Conservation (phyloP, 2,797 vertebrate genomes). For the Xerus rutilus region DNA sequence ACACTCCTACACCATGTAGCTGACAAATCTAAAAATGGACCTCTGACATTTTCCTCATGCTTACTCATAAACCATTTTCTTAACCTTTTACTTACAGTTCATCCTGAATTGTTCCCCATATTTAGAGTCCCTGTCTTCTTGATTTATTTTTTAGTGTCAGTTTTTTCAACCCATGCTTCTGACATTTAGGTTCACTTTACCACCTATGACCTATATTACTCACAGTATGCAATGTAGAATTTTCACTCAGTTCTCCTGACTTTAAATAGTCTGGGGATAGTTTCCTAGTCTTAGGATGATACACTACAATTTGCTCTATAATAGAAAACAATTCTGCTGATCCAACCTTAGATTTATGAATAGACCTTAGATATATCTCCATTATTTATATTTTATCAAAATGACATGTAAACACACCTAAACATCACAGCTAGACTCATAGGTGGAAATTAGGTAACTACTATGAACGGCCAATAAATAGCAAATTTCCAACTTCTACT, state of each 20-base stretch:
- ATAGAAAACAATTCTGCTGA: neutral
- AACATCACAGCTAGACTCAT: neutral
- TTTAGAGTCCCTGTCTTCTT: conserved; percentile 41
- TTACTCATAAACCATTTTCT: conserved; percentile 65
- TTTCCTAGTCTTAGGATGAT: neutral
- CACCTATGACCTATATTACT: neutral
- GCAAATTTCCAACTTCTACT: neutral
- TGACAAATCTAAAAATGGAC: conserved; percentile 73
- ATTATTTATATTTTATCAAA: conserved; percentile 11
- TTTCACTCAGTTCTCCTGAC: conserved; percentile 12
- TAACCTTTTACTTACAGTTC: conserved; percentile 61
- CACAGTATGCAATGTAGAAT: neutral
- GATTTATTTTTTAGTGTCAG: conserved; percentile 33
- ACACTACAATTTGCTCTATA: neutral
- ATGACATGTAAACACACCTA: neutral
- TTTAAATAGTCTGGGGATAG: neutral
- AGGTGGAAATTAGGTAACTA: neutral
- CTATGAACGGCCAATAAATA: neutral
- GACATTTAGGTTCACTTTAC: conserved; percentile 31
- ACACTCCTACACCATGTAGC: conserved; percentile 60
- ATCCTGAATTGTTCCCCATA: conserved; percentile 45
- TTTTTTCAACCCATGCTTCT: conserved; percentile 11
- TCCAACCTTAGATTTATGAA: neutral
- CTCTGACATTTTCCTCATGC: conserved; percentile 68
- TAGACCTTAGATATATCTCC: neutral